Conservation (phyloP, 2,888 invertebrate genomes). For the Leptarthrus brevirostris region DNA sequence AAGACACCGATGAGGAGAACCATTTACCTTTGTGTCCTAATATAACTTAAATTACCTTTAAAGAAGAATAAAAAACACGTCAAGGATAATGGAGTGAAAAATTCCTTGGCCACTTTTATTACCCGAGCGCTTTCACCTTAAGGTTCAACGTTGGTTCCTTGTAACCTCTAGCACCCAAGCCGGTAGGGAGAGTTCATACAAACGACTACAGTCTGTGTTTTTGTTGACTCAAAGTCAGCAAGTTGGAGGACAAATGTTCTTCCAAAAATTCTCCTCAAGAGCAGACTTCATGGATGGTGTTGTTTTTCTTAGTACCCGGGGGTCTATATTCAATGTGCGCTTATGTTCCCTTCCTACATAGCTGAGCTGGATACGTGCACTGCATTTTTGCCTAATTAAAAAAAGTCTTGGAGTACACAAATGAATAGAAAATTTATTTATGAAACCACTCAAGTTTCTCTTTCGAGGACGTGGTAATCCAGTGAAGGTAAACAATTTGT, state of each 20-base stretch:
- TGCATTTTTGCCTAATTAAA: conserved; percentile 35
- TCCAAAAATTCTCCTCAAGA: background rate
- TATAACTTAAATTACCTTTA: conserved; percentile 24
- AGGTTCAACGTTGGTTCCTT: background rate
- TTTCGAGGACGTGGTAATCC: background rate
- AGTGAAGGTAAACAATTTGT: background rate
- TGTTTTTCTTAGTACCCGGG: no score
- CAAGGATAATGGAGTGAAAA: conserved; percentile 36
- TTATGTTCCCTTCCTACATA: no score
- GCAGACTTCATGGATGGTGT: background rate
- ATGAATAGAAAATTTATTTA: conserved; percentile 5
- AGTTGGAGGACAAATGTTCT: conserved; percentile 7
- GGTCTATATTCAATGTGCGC: no score
- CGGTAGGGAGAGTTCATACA: background rate
- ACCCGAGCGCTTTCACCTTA: background rate
- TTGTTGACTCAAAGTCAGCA: conserved; percentile 13
- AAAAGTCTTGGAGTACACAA: conserved; percentile 1
- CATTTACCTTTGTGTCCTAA: background rate
- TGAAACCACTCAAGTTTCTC: background rate
- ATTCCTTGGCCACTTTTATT: conserved; percentile 14
- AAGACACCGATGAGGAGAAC: background rate
- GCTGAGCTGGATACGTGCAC: conserved; percentile 10
- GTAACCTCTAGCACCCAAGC: background rate
- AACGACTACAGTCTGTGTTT: background rate
- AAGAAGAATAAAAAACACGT: conserved; percentile 7